Conservation (phyloP, 2,888 invertebrate genomes). For the Cerastis leucographa region DNA sequence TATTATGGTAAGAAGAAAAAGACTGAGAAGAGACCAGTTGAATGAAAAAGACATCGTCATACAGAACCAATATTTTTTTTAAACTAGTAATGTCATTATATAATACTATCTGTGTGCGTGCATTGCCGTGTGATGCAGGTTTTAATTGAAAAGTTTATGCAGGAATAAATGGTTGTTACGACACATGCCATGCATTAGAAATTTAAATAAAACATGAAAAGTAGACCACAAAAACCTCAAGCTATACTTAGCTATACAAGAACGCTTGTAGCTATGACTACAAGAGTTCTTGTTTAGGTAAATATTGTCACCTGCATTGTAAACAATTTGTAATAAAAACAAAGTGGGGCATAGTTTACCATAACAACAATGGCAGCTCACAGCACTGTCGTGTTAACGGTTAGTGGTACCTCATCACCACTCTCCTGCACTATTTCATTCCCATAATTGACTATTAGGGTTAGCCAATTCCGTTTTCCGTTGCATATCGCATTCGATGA, state of each 20-base stretch:
- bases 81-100: neutral
- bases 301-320: neutral
- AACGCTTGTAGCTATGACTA: too few species aligned
- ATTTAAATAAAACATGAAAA: neutral
- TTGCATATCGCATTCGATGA: conserved; percentile 33
- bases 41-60: neutral
- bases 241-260: too few species aligned
- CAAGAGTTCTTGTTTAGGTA: too few species aligned
- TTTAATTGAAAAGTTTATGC: too few species aligned
- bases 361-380: conserved; percentile 13
- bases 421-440: conserved; percentile 24
- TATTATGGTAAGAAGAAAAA: neutral
- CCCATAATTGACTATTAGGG: conserved; percentile 33
- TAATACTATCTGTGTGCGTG: neutral
- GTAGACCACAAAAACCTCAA: neutral
- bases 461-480: conserved; percentile 11
- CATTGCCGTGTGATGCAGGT: too few species aligned
- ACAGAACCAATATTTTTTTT: too few species aligned
- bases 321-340: conserved; percentile 11
- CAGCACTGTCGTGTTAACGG: conserved; percentile 23
- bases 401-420: conserved; percentile 26
- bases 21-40: neutral
- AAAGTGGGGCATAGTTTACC: conserved; percentile 22
- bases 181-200: too few species aligned
- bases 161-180: too few species aligned